Base-by-base conservation (phyloP, 1,140 invertebrate genomes). In the Rhyacophila brunnea region DNA sequence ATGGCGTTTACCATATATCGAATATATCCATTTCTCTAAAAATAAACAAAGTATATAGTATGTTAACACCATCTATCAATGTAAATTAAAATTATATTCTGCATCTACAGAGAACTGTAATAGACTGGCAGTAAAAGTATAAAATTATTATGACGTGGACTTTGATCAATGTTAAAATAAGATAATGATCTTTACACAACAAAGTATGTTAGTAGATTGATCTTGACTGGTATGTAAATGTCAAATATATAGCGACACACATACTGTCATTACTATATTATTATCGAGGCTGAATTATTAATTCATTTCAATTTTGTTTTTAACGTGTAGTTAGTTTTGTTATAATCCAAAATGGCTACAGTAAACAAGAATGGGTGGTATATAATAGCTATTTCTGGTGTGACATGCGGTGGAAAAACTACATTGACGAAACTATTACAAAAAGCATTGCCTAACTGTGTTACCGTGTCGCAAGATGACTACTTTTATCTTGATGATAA, bases 351-450 rank as follows among this genome's bases (percentile, higher is more conserved):
- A 40, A 40, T 13, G 11, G 5, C 38, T n/a, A 28, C 23, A 28
- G 9, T 28, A 28, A 60, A 34, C 19, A 20, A 17, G 6, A 19
- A 47, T n/a, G 72, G 82, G 19, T 90, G 86, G 87, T 67, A 88
- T 13, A 70, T 91, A 9, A 78, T 92, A 51, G 90, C 87, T 15
- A 82, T 93, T 60, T 85, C 87, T 9, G 90, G 91, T 1, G 84
- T 86, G 2, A 92, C 90, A 0, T 89, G 87, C 64, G 87, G 88
- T 44, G 91, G 91, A 34, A 94, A 94, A 77, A 89, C 89, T 1
- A 88, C 88, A 0, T 63, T 92, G 13, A 80, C 88, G 0, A 80
- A 77, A 17, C 74, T 76, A 60, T 61, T 91, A 6, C 70, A 78
- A 2, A 70, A 84, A 38, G 62, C 62, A 1, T 69, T 86, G 6